Evolutionary conservation across 1,140 invertebrate species (phyloP).

Genomic region (Atta cephalotes): DNA sequence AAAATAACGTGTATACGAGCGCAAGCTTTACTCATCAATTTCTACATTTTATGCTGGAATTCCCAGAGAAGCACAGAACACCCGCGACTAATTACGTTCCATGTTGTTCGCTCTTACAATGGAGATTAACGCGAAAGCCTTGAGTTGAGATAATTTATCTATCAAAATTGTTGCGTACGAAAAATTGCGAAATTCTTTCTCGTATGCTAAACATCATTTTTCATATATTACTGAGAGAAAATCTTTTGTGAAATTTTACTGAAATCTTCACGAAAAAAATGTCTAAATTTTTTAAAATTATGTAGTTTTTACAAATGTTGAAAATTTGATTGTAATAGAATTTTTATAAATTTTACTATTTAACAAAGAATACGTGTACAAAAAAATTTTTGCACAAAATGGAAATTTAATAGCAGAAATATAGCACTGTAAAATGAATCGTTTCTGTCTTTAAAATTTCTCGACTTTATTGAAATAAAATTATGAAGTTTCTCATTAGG

Average conservation of each 20-base stretch:
- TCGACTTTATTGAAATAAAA: constrained; percentile 7
- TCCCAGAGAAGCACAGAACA: not conserved
- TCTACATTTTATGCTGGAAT: constrained; percentile 38
- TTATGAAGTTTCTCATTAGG: not conserved
- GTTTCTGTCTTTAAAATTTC: not conserved
- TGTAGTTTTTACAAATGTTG: not conserved
- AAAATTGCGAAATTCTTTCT: constrained; percentile 3
- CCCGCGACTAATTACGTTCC: constrained; percentile 39
- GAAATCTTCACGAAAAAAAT: not conserved
- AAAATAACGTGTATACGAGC: constrained; percentile 47
- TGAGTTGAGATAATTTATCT: constrained; percentile 35
- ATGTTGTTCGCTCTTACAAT: constrained; percentile 16
- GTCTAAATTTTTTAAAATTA: not conserved
- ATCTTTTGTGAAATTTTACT: not conserved
- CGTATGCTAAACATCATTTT: not conserved
- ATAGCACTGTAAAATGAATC: not conserved
- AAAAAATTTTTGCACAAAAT: not conserved
- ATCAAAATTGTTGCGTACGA: not conserved
- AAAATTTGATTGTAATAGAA: not conserved
- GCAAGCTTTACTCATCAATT: constrained; percentile 49
- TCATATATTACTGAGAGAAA: not conserved
- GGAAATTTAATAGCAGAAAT: not conserved
- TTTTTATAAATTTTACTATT: not conserved
- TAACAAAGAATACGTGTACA: not conserved
- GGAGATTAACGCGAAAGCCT: constrained; percentile 39